phyloP scores from a whole-genome alignment of 1,140 invertebrate species.

The Tetramorium parvispinum region DNA sequence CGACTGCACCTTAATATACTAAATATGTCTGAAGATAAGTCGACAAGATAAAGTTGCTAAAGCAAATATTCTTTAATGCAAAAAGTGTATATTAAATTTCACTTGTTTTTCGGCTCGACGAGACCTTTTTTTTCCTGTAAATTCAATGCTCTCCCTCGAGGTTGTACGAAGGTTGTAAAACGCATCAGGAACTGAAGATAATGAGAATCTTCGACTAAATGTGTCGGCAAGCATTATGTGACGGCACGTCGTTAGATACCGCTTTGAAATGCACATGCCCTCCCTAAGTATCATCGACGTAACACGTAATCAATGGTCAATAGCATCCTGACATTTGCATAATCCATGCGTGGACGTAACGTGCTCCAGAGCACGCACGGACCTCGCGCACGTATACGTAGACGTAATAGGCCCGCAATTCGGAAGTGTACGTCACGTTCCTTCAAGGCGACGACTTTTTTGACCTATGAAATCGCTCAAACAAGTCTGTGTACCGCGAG shows the following conservation, averaged over 20 bases:
- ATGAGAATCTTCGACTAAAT: neutral
- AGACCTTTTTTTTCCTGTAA: neutral
- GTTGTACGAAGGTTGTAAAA: neutral
- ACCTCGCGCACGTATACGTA: neutral
- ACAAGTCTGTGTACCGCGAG: neutral
- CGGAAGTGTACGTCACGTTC: neutral
- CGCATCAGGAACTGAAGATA: neutral
- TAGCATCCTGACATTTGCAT: slow-evolving; percentile 20
- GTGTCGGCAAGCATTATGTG: neutral
- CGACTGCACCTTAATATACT: neutral
- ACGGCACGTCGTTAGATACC: neutral
- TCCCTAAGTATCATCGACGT: neutral
- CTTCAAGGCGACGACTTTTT: neutral
- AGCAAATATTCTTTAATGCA: neutral
- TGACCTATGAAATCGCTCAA: neutral
- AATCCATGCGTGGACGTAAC: slow-evolving; percentile 15
- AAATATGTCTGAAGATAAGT: neutral
- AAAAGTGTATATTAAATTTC: neutral
- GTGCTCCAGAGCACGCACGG: neutral
- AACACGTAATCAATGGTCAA: slow-evolving; percentile 7
- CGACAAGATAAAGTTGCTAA: neutral
- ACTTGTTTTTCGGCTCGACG: neutral
- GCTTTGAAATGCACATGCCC: neutral
- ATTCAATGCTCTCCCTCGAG: neutral
- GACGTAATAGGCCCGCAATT: neutral